Evolutionary conservation across 2,888 invertebrate species (phyloP).

Genomic region (Lymantria dispar): DNA sequence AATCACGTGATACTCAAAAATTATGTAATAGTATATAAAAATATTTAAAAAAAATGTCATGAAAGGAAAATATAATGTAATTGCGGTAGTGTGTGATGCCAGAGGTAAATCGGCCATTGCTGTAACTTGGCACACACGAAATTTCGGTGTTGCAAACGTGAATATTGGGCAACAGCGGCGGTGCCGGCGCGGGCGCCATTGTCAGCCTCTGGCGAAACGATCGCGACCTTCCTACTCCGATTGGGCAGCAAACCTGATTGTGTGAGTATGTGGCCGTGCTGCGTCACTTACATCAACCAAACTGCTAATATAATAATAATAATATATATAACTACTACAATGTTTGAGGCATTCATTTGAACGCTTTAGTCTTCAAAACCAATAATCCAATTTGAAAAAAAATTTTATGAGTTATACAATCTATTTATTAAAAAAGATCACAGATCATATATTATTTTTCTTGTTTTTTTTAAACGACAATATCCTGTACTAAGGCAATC

Average conservation of each 20-base stretch:
- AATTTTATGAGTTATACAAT: too few species aligned
- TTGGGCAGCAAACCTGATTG: slow-evolving; percentile 73
- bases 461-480: too few species aligned
- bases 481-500: too few species aligned
- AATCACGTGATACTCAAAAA: too few species aligned
- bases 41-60: neutral
- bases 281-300: slow-evolving; percentile 35
- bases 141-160: slow-evolving; percentile 76
- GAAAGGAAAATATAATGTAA: slow-evolving; percentile 16
- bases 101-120: slow-evolving; percentile 55
- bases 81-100: slow-evolving; percentile 24
- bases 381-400: too few species aligned
- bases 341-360: too few species aligned
- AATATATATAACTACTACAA: neutral
- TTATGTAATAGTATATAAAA: too few species aligned
- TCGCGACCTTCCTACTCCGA: slow-evolving; percentile 73
- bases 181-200: slow-evolving; percentile 60
- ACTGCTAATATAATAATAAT: slow-evolving; percentile 25
- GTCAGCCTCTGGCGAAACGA: slow-evolving; percentile 76
- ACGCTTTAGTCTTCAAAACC: too few species aligned
- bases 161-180: slow-evolving; percentile 65
- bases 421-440: too few species aligned
- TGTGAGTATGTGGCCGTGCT: slow-evolving; percentile 44
- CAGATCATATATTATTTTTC: too few species aligned
- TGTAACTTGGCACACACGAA: slow-evolving; percentile 74